Percentiles rank a stretch among this genome's conserved stretches.
These are phyloP conservation scores for Pocillopora grandis DNA, from an alignment of 92 coral and sea anemone species.

Conservation along the genomic window DNA sequence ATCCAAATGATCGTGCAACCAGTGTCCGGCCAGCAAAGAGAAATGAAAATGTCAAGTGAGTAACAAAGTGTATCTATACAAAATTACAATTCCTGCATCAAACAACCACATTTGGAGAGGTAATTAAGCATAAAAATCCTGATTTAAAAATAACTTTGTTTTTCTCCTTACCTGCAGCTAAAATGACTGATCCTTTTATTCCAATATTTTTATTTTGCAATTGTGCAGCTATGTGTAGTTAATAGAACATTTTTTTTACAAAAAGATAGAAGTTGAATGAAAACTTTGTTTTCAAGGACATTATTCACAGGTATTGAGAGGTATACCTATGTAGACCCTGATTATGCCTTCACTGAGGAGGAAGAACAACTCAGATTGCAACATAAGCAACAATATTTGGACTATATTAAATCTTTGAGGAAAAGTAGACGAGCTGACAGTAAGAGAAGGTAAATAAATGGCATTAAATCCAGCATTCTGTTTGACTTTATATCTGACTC, in stretches of 20 bases:
- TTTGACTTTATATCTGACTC: background rate
- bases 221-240: background rate
- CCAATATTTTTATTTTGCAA: background rate
- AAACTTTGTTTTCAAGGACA: slow-evolving; percentile 50
- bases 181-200: background rate
- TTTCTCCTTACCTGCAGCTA: background rate
- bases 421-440: slow-evolving; percentile 53
- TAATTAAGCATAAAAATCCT: too few relatives aligned
- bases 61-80: background rate
- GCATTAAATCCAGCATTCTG: background rate
- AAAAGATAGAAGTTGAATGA: too few relatives aligned
- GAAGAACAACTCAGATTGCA: slow-evolving; percentile 69
- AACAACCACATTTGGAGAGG: too few relatives aligned
- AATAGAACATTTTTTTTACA: too few relatives aligned
- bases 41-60: slow-evolving; percentile 77
- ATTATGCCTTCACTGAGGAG: slow-evolving; percentile 89
- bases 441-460: slow-evolving; percentile 63
- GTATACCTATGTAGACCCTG: slow-evolving; percentile 93
- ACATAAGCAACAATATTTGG: slow-evolving; percentile 80
- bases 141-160: background rate
- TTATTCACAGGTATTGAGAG: slow-evolving; percentile 86
- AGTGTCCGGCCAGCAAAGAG: slow-evolving; percentile 94
- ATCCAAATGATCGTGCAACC: slow-evolving; percentile 93
- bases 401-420: slow-evolving; percentile 76
- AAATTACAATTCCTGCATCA: too few relatives aligned